Evolutionary conservation across 2,888 invertebrate species (phyloP).

Genomic region (Ctenicera cuprea): DNA sequence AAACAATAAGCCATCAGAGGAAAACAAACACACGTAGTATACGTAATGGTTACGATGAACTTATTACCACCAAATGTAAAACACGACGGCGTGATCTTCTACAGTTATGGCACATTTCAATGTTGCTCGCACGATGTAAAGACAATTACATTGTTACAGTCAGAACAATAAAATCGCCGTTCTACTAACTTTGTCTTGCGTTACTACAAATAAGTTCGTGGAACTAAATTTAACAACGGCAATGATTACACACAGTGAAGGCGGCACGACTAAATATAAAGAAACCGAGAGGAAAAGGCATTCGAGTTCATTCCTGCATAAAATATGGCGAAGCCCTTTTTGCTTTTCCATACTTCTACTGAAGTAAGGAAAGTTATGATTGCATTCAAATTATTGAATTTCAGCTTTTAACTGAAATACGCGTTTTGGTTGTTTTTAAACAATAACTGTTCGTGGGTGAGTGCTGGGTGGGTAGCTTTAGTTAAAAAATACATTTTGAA

Average conservation of each 20-base stretch:
- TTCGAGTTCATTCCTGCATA: too few relatives aligned
- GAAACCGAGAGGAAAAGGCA: not conserved
- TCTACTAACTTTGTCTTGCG: constrained; percentile 41
- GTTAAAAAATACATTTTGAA: too few relatives aligned
- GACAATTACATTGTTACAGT: constrained; percentile 35
- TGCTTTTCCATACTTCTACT: too few relatives aligned
- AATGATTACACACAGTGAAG: constrained; percentile 14
- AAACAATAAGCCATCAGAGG: constrained; percentile 10
- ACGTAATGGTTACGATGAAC: constrained; percentile 25
- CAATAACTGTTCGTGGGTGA: too few relatives aligned
- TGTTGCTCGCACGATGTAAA: constrained; percentile 34
- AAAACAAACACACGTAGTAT: not conserved
- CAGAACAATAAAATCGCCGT: constrained; percentile 44
- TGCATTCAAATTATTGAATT: too few relatives aligned
- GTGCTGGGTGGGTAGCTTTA: too few relatives aligned
- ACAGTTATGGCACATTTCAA: constrained; percentile 27
- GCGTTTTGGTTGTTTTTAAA: too few relatives aligned
- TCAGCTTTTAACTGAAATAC: too few relatives aligned
- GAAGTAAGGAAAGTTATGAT: too few relatives aligned
- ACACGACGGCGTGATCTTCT: constrained; percentile 16
- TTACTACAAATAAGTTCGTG: constrained; percentile 33
- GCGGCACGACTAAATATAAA: constrained; percentile 17
- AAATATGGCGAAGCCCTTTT: too few relatives aligned
- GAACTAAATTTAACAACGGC: constrained; percentile 29
- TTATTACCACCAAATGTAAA: constrained; percentile 17